A percentile compares a stretch with the other conserved stretches of the same genome.
These are phyloP conservation scores for Zelleria hepariella DNA, from an alignment of 2,888 invertebrate genomes.

Conservation along the genomic window DNA sequence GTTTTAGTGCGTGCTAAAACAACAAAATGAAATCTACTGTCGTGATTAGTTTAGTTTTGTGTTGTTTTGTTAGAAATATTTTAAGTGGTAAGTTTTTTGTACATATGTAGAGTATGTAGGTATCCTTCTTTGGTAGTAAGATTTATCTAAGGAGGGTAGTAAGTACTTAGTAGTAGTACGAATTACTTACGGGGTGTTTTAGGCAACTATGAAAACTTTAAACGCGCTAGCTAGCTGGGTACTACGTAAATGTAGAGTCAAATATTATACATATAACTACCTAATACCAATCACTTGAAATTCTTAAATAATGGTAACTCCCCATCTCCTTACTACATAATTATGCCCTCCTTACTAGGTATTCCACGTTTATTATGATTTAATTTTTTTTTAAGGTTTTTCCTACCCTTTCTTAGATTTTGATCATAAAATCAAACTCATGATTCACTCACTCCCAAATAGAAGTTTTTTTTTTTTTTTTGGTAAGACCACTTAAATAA, in stretches of 20 bases:
- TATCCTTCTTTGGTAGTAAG: no score
- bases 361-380: not conserved
- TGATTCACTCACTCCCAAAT: no score
- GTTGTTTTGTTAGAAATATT: slow-evolving; percentile 24
- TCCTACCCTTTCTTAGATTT: no score
- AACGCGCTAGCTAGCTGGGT: not conserved
- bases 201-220: not conserved
- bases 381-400: not conserved
- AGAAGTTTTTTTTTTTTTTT: no score
- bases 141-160: slow-evolving; percentile 4
- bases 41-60: slow-evolving; percentile 30
- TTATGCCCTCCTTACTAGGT: not conserved
- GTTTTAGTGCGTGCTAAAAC: slow-evolving; percentile 5
- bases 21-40: slow-evolving; percentile 28
- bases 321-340: not conserved
- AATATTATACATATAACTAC: not conserved
- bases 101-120: no score
- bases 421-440: no score
- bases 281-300: not conserved
- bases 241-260: not conserved
- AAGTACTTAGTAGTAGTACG: slow-evolving; percentile 23
- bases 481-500: no score
- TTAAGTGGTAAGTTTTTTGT: slow-evolving; percentile 31
- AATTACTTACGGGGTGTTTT: slow-evolving; percentile 17
- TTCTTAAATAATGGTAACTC: not conserved